Percentiles rank a stretch among this genome's conserved stretches.
These are phyloP conservation scores for Tangara arthus DNA, from an alignment of 2,797 vertebrate genomes.

Conservation along the genomic window DNA sequence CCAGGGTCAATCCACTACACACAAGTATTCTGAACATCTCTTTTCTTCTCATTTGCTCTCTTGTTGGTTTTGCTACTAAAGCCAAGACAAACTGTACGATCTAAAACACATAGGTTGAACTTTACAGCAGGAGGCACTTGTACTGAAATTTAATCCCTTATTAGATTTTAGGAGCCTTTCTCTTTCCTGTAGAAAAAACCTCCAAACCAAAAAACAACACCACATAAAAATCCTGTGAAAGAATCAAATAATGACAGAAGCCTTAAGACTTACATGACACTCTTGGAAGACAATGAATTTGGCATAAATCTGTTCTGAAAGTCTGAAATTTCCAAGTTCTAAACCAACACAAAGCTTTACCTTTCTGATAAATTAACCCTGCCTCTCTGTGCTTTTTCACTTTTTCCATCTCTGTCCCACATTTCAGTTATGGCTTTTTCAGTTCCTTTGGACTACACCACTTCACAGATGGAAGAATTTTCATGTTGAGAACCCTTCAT, in stretches of 20 bases:
- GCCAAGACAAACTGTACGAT: neutral
- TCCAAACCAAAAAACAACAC: neutral
- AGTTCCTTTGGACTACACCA: neutral
- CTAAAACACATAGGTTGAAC: neutral
- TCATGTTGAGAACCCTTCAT: neutral
- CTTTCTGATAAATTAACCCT: neutral
- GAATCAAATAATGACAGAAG: neutral
- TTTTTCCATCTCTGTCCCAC: neutral
- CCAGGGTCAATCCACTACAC: neutral
- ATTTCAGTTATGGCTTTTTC: neutral
- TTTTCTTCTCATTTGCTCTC: neutral
- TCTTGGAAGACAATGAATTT: neutral
- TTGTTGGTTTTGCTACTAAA: neutral
- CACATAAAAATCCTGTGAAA: neutral
- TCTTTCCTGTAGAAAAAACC: neutral
- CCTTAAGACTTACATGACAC: neutral
- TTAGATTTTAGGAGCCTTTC: neutral
- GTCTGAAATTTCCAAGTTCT: neutral
- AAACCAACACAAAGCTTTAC: neutral
- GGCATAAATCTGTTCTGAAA: neutral
- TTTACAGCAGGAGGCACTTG: neutral
- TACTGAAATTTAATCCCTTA: neutral
- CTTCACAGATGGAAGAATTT: neutral
- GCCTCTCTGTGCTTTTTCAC: fast-evolving
- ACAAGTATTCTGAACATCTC: neutral